A percentile compares a stretch with the other conserved stretches of the same genome.
Evolutionary conservation across 1,140 invertebrate species (phyloP).

Genomic region (Drosophila erecta): DNA sequence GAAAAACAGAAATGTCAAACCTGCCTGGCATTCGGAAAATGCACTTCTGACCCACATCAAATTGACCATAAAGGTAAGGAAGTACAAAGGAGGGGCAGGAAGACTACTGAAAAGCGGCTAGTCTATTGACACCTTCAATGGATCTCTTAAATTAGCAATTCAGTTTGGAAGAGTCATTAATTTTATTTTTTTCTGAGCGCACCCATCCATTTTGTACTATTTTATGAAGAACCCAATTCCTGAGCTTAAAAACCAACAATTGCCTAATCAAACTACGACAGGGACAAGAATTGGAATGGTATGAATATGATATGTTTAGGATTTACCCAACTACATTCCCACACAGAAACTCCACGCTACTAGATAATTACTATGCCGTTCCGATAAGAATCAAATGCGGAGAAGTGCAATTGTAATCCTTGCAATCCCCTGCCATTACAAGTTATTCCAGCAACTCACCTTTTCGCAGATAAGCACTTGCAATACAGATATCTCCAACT

Average conservation of each 20-base stretch:
- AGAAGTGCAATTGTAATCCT: not conserved
- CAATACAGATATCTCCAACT: not conserved
- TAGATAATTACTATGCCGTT: too few species aligned
- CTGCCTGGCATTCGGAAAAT: slow-evolving; percentile 55
- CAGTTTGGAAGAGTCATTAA: slow-evolving; percentile 5
- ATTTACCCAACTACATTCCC: not conserved
- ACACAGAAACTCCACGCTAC: not conserved
- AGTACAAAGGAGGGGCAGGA: not conserved
- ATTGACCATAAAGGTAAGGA: slow-evolving; percentile 55
- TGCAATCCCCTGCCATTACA: not conserved
- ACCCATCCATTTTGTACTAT: not conserved
- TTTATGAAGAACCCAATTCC: too few species aligned
- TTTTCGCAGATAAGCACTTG: slow-evolving; percentile 5
- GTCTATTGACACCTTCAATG: slow-evolving; percentile 35
- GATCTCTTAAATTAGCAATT: slow-evolving; percentile 11
- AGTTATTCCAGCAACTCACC: not conserved
- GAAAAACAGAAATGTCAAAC: slow-evolving; percentile 25
- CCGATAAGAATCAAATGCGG: too few species aligned
- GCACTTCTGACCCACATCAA: slow-evolving; percentile 65
- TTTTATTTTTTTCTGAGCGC: not conserved
- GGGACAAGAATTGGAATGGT: too few species aligned
- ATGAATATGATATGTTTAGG: too few species aligned
- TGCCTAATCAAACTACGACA: too few species aligned
- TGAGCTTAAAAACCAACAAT: too few species aligned
- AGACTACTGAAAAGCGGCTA: not conserved